A percentile compares a stretch with the other conserved stretches of the same genome.
phyloP scores from a whole-genome alignment of 2,888 invertebrate genomes.

The Gymnosoma rotundatum region DNA sequence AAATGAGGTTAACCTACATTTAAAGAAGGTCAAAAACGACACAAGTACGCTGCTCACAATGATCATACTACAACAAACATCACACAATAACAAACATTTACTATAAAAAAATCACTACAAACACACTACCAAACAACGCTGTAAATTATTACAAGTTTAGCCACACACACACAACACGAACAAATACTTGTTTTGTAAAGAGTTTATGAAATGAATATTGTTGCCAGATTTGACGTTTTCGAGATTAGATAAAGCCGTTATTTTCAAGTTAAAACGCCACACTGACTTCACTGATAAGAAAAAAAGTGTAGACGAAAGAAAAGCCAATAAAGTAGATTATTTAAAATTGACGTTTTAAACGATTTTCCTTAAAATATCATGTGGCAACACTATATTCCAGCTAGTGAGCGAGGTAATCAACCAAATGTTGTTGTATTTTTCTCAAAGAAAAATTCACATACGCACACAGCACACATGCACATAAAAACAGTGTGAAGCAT shows the following conservation, averaged over 20 bases:
- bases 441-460: not conserved
- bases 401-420: constrained; percentile 17
- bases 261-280: no score
- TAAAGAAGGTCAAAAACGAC: constrained; percentile 81
- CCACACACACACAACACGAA: constrained; percentile 12
- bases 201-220: not conserved
- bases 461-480: not conserved
- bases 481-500: not conserved
- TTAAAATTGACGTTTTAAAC: no score
- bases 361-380: no score
- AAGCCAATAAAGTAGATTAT: no score
- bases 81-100: constrained; percentile 17
- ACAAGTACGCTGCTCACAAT: constrained; percentile 67
- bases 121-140: not conserved
- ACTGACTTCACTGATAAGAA: no score
- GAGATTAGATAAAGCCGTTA: no score
- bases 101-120: constrained; percentile 9
- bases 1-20: constrained; percentile 81
- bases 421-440: constrained; percentile 27
- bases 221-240: no score
- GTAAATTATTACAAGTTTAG: constrained; percentile 42
- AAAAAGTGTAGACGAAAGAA: no score
- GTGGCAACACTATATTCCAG: not conserved
- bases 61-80: constrained; percentile 16
- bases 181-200: not conserved